Base-by-base conservation (phyloP, 1,140 invertebrate genomes). In the Steinernema khuongi region DNA sequence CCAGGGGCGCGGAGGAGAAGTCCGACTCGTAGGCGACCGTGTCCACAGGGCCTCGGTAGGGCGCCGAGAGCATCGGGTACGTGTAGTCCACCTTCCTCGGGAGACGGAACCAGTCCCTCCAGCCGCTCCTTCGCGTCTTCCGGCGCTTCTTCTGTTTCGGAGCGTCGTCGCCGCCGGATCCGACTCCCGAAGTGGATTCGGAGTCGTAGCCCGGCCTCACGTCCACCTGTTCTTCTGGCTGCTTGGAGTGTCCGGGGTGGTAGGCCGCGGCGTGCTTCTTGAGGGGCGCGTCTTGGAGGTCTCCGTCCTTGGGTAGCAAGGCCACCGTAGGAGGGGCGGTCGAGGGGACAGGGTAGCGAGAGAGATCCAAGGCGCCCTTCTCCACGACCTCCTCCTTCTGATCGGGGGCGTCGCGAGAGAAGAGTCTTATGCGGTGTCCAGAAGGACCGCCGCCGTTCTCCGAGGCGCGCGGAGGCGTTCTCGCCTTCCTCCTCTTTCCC, bases 261-360 rank as follows among this genome's bases (percentile, higher is more conserved):
- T 75, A 74, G 1, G 73, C 60, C 1, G 33, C 31, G 14, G 71
- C 1, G 28, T 70, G 41, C 7, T 74, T 31, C 50, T 29, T 36
- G 1, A 74, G 7, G n/a, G 75, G 30, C 7, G 28, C 41, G n/a
- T 76, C 67, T 36, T 50, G 30, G 1, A 76, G 28, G 31, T 76
- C 75, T 14, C 19, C 50, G 22, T 14, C 11, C 14, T 11, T 14
- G 22, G 14, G 4, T 2, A 60, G 50, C 4, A 22, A 22, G 4
- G 26, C 50, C 7, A 60, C 50, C 4, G 26, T 60, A 14, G 7
- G 11, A 7, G 50, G 50, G 4, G 50, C 26, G 11, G 50, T 22
- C 7, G 4, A 14, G 7, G 19, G 4, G 50, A 60, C 50, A 4
- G 50, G 50, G 19, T 60, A 60, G 14, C 26, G 14, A 2, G 50